A percentile compares a stretch with the other conserved stretches of the same genome.
These are phyloP conservation scores for Gastracanthus pulcherrimus DNA, from an alignment of 2,888 invertebrate genomes.

Conservation along the genomic window DNA sequence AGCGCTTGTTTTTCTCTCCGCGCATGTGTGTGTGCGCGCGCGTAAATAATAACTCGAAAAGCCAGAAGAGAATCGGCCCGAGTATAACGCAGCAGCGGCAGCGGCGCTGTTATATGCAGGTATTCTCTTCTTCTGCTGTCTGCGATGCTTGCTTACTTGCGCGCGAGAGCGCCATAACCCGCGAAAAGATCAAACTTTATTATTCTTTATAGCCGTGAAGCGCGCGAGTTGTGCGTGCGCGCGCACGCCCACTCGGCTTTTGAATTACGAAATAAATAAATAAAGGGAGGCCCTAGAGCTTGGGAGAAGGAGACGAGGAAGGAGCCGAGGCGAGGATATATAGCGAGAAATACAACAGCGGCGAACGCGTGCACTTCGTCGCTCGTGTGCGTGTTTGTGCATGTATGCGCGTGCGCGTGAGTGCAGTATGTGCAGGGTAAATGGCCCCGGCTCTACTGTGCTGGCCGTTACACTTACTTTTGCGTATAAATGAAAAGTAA, in stretches of 20 bases:
- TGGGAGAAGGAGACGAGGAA: background rate
- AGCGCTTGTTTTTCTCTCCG: background rate
- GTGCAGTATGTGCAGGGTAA: no score
- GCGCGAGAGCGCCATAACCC: conserved; percentile 35
- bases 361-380: background rate
- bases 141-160: no score
- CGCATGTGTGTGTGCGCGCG: background rate
- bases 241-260: conserved; percentile 50
- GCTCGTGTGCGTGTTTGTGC: background rate
- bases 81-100: background rate
- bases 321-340: background rate
- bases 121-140: no score
- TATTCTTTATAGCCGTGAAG: conserved; percentile 50
- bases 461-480: no score
- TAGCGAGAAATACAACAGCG: background rate
- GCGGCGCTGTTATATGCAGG: no score
- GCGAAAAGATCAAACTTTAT: conserved; percentile 55
- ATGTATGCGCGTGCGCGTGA: background rate
- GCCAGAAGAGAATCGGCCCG: background rate
- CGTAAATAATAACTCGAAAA: conserved; percentile 54
- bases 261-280: conserved; percentile 59
- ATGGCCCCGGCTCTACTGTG: no score
- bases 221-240: background rate
- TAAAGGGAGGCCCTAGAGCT: conserved; percentile 13
- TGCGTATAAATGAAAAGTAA: no score